These are phyloP conservation scores for Lepidurus apus DNA, from an alignment of 1,140 invertebrate genomes.

Conservation along the genomic window DNA sequence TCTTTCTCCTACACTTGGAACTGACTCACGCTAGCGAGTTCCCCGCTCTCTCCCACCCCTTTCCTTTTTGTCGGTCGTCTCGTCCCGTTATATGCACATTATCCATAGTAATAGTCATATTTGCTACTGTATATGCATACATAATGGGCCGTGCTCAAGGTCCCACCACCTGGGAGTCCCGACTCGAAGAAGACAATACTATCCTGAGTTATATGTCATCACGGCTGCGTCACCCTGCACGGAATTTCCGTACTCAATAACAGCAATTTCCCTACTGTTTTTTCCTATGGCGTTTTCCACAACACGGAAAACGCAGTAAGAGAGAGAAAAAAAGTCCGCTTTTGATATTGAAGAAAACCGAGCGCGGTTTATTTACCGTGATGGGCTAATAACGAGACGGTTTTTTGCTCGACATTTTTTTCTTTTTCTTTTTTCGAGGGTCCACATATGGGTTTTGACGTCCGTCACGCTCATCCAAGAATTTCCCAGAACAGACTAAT, in stretches of 20 bases:
- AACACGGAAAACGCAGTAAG: background rate
- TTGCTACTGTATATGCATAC: background rate
- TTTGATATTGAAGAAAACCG: background rate
- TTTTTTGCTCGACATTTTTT: background rate
- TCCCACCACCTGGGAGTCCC: background rate
- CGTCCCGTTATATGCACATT: background rate
- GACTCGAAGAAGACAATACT: background rate
- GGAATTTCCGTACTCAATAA: background rate
- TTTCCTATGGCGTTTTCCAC: background rate
- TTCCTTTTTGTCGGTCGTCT: background rate
- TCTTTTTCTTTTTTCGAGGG: too few species aligned
- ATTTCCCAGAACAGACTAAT: background rate
- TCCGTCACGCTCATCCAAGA: background rate
- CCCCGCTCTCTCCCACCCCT: background rate
- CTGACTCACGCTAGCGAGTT: background rate
- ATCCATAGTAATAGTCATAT: background rate
- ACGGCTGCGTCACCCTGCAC: background rate
- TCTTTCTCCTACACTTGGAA: background rate
- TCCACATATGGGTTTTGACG: background rate
- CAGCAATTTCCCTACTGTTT: background rate
- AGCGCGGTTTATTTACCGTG: background rate
- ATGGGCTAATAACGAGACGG: background rate
- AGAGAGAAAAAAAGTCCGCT: background rate
- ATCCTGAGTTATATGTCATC: background rate
- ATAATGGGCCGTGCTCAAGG: background rate